phyloP scores from a whole-genome alignment of 1,140 invertebrate genomes.

The Drosophila orosa region DNA sequence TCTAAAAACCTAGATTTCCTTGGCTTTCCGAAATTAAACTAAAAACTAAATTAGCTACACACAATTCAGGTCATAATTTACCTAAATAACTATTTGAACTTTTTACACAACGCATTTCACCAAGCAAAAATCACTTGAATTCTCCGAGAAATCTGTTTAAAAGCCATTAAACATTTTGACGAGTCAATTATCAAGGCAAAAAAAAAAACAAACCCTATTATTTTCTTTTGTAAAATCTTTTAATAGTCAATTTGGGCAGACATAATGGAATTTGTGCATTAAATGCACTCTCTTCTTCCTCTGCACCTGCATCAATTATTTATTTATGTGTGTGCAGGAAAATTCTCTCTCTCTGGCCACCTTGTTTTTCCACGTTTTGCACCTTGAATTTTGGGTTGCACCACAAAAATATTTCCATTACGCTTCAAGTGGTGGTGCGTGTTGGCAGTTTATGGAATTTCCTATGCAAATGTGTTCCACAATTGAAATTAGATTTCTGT shows the following conservation, averaged over 20 bases:
- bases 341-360: slow-evolving; percentile 28
- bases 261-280: slow-evolving; percentile 16
- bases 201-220: slow-evolving; percentile 13
- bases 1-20: not conserved
- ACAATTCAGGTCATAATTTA: not conserved
- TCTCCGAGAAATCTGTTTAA: not conserved
- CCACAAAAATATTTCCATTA: slow-evolving; percentile 66
- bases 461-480: slow-evolving; percentile 63
- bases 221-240: slow-evolving; percentile 3
- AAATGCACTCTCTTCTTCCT: slow-evolving; percentile 9
- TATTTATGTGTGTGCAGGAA: slow-evolving; percentile 8
- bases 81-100: not conserved
- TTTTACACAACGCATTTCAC: not conserved
- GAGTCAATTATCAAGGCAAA: slow-evolving; percentile 12
- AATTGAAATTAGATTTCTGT: slow-evolving; percentile 75
- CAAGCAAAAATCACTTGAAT: not conserved
- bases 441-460: slow-evolving; percentile 51
- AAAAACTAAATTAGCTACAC: not conserved
- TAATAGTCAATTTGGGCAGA: slow-evolving; percentile 14
- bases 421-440: slow-evolving; percentile 55
- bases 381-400: slow-evolving; percentile 35
- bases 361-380: slow-evolving; percentile 28
- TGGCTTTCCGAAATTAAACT: no score
- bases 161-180: slow-evolving; percentile 6
- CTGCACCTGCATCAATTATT: slow-evolving; percentile 13